phyloP scores from a whole-genome alignment of 2,888 invertebrate genomes.

The Hydrotaea cyrtoneurina region DNA sequence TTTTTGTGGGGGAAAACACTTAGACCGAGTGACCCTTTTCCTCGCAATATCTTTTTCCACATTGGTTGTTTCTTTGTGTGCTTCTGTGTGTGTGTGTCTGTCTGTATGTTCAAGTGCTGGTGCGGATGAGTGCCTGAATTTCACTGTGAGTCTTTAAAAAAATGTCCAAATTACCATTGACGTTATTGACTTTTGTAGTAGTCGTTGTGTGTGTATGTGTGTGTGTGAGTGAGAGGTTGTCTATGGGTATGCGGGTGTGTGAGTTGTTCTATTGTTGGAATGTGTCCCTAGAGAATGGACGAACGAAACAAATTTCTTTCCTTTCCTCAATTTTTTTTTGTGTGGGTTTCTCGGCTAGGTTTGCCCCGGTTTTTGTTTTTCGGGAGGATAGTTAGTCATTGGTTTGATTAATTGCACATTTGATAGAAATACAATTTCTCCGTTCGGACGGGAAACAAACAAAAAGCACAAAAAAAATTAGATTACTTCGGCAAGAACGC shows the following conservation, averaged over 20 bases:
- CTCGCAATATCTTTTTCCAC: background rate
- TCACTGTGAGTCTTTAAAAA: slow-evolving; percentile 23
- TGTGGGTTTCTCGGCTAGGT: background rate
- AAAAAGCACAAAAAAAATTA: background rate
- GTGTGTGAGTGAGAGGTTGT: background rate
- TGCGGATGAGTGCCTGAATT: background rate
- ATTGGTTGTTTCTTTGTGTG: background rate
- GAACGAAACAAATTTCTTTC: slow-evolving; percentile 22
- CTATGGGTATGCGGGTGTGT: background rate
- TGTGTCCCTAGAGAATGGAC: slow-evolving; percentile 31
- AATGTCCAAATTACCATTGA: slow-evolving; percentile 59
- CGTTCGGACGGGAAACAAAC: background rate
- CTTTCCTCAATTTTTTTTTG: slow-evolving; percentile 10
- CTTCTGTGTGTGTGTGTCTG: background rate
- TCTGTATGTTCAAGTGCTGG: background rate
- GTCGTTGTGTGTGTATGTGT: background rate
- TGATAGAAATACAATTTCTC: slow-evolving; percentile 47
- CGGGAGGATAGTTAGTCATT: slow-evolving; percentile 25
- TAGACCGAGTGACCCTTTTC: slow-evolving; percentile 46
- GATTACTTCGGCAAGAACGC: background rate
- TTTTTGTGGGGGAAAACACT: slow-evolving; percentile 9
- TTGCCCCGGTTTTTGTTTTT: background rate
- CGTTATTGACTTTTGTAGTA: slow-evolving; percentile 25
- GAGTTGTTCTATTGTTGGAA: background rate
- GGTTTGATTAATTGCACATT: slow-evolving; percentile 56